Conservation (phyloP, 1,140 invertebrate genomes). For the Hyposmocoma kahamanoa region DNA sequence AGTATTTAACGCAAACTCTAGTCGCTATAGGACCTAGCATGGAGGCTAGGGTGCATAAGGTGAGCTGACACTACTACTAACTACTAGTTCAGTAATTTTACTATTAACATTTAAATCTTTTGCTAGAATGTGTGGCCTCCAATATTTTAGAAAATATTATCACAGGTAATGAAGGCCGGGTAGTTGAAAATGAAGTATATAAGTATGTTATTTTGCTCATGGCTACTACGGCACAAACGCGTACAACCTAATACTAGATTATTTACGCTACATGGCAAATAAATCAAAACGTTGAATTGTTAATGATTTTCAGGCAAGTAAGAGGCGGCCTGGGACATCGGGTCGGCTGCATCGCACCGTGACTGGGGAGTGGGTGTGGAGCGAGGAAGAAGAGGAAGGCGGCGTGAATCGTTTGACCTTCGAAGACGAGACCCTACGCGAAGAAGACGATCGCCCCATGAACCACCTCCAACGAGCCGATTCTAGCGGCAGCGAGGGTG, state of each 20-base stretch:
- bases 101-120: too few species aligned
- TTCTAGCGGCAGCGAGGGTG: slow-evolving; percentile 74
- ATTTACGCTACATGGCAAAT: too few species aligned
- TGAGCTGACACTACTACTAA: too few species aligned
- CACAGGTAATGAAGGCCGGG: too few species aligned
- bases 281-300: too few species aligned
- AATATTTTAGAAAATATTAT: too few species aligned
- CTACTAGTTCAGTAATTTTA: too few species aligned
- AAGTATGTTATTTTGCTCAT: too few species aligned
- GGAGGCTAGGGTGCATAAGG: slow-evolving; percentile 91
- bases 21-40: slow-evolving; percentile 90
- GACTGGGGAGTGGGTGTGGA: slow-evolving; percentile 97
- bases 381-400: slow-evolving; percentile 62
- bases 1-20: slow-evolving; percentile 92
- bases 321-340: slow-evolving; percentile 89
- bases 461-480: slow-evolving; percentile 73
- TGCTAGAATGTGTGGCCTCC: too few species aligned
- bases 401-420: slow-evolving; percentile 29
- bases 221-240: too few species aligned
- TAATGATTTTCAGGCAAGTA: slow-evolving; percentile 80
- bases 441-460: slow-evolving; percentile 64
- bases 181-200: too few species aligned
- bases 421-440: slow-evolving; percentile 25
- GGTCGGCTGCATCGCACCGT: slow-evolving; percentile 93
- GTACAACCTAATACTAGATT: too few species aligned